A percentile compares a stretch with the other conserved stretches of the same genome.
These are phyloP conservation scores for Mechanitis mazaeus DNA, from an alignment of 2,888 invertebrate genomes.

Conservation along the genomic window DNA sequence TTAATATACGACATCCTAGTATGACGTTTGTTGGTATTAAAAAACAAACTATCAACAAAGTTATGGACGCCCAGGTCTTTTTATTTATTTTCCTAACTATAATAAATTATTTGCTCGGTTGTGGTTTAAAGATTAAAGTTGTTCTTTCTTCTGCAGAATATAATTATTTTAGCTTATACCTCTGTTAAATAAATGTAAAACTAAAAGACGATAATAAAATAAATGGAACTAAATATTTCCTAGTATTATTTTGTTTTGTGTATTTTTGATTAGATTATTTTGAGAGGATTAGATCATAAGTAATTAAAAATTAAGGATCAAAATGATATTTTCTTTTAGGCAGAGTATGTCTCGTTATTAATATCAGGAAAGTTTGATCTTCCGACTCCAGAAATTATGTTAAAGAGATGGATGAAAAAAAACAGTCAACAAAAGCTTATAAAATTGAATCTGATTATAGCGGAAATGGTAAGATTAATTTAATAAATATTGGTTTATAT, in stretches of 20 bases:
- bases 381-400: conserved; percentile 81
- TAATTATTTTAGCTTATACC: too few species aligned
- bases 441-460: conserved; percentile 55
- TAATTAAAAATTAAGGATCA: too few species aligned
- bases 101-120: background rate
- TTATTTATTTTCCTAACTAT: background rate
- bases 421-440: conserved; percentile 46
- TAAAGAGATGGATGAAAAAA: conserved; percentile 70
- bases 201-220: too few species aligned
- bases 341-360: conserved; percentile 78
- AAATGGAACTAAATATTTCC: too few species aligned
- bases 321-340: conserved; percentile 50
- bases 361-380: conserved; percentile 77
- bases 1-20: conserved; percentile 84
- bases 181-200: too few species aligned
- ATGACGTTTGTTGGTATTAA: conserved; percentile 87
- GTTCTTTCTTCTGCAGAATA: background rate
- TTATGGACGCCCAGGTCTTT: conserved; percentile 83
- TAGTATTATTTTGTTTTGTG: too few species aligned
- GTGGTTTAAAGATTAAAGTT: background rate
- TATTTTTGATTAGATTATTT: too few species aligned
- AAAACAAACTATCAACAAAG: conserved; percentile 78
- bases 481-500: too few species aligned
- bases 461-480: conserved; percentile 46
- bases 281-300: too few species aligned